phyloP scores from a whole-genome alignment of 2,888 invertebrate species.

The Nomada lathburiana region DNA sequence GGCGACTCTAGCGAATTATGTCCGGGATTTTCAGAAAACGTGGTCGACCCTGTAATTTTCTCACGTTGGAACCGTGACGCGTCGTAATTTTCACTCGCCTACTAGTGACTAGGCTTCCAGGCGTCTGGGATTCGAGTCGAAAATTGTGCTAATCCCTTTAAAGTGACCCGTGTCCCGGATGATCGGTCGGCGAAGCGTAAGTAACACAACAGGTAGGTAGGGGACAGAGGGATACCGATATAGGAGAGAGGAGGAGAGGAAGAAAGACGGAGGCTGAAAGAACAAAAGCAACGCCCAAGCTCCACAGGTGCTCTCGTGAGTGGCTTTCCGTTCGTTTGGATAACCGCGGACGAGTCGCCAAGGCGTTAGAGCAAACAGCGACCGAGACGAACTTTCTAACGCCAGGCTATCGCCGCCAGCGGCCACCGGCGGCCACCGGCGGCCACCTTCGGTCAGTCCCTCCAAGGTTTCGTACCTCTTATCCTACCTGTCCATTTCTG shows the following conservation, averaged over 20 bases:
- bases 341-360: slow-evolving; percentile 73
- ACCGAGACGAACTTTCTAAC: slow-evolving; percentile 75
- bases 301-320: slow-evolving; percentile 80
- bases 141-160: slow-evolving; percentile 78
- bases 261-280: slow-evolving; percentile 60
- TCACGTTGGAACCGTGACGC: slow-evolving; percentile 72
- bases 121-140: slow-evolving; percentile 52
- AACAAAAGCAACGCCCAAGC: slow-evolving; percentile 76
- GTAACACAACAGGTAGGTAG: slow-evolving; percentile 76
- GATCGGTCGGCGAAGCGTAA: slow-evolving; percentile 69
- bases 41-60: slow-evolving; percentile 70
- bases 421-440: slow-evolving; percentile 10
- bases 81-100: slow-evolving; percentile 61
- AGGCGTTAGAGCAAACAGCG: slow-evolving; percentile 79
- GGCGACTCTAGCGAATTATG: not conserved
- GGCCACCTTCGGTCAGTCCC: slow-evolving; percentile 56
- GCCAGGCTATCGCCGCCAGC: slow-evolving; percentile 53
- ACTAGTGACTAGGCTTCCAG: slow-evolving; percentile 36
- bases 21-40: slow-evolving; percentile 44
- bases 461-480: slow-evolving; percentile 38
- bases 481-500: slow-evolving; percentile 57
- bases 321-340: slow-evolving; percentile 72
- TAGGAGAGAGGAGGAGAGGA: slow-evolving; percentile 37
- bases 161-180: slow-evolving; percentile 71
- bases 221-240: slow-evolving; percentile 52